A percentile compares a stretch with the other conserved stretches of the same genome.
These are phyloP conservation scores for Steinernema hermaphroditum DNA, from an alignment of 2,888 invertebrate species.

Conservation along the genomic window DNA sequence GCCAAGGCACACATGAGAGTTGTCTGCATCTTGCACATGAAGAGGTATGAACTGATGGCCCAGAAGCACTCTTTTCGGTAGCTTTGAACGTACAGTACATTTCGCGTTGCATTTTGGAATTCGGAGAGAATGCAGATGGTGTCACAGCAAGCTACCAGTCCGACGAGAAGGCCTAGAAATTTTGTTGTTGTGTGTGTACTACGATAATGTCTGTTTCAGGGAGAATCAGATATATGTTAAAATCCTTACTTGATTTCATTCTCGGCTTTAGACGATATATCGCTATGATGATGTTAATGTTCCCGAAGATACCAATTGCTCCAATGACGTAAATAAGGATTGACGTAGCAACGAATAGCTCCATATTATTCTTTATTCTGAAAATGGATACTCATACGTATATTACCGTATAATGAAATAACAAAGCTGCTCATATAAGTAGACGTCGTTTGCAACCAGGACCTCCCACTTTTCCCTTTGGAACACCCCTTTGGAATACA, in stretches of 20 bases:
- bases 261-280: conserved; percentile 1
- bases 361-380: background rate
- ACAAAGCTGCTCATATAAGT: too few relatives aligned
- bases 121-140: background rate
- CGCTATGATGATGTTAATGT: background rate
- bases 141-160: background rate
- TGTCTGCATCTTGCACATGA: background rate
- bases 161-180: background rate
- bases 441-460: too few relatives aligned
- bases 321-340: background rate
- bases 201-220: too few relatives aligned
- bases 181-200: too few relatives aligned
- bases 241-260: background rate
- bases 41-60: background rate
- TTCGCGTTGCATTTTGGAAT: background rate
- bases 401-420: too few relatives aligned
- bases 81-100: background rate
- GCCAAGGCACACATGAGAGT: background rate
- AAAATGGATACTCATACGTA: too few relatives aligned
- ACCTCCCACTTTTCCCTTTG: too few relatives aligned
- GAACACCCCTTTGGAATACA: too few relatives aligned
- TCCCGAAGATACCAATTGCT: background rate
- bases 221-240: too few relatives aligned
- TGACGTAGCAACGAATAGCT: background rate
- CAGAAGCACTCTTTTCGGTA: conserved; percentile 2